Conservation (phyloP, 2,888 invertebrate genomes). For the Terebella lapidaria region DNA sequence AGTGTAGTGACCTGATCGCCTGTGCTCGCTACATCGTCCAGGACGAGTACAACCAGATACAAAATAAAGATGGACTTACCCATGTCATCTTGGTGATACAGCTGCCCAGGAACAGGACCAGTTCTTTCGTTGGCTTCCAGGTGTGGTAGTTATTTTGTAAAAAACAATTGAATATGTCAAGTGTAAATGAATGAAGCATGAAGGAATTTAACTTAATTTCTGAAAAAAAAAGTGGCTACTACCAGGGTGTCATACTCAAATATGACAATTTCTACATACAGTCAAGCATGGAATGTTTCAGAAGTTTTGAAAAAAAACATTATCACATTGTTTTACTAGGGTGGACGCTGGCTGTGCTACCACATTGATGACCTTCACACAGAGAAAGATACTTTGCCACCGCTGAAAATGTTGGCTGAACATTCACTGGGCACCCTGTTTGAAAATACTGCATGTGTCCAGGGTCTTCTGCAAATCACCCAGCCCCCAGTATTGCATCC, state of each 20-base stretch:
- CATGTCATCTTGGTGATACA: constrained; percentile 39
- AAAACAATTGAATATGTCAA: too few relatives aligned
- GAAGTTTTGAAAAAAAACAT: too few relatives aligned
- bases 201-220: too few relatives aligned
- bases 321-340: not conserved
- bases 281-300: too few relatives aligned
- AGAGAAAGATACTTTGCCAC: constrained; percentile 6
- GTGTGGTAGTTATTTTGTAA: constrained; percentile 22
- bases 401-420: constrained; percentile 8
- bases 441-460: too few relatives aligned
- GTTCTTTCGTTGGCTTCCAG: constrained; percentile 41
- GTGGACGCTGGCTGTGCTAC: constrained; percentile 34
- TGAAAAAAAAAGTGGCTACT: too few relatives aligned
- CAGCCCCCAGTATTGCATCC: not conserved
- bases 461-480: not conserved
- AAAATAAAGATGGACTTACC: not conserved
- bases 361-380: constrained; percentile 39
- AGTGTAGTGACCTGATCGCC: constrained; percentile 35
- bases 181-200: too few relatives aligned
- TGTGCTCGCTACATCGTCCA: constrained; percentile 40
- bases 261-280: too few relatives aligned
- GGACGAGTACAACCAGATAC: constrained; percentile 22
- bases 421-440: not conserved
- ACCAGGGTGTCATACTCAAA: too few relatives aligned
- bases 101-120: constrained; percentile 33